Evolutionary conservation across 2,113 vertebrate genomes (phyloP).

Genomic region (Pseudopipra pipra): DNA sequence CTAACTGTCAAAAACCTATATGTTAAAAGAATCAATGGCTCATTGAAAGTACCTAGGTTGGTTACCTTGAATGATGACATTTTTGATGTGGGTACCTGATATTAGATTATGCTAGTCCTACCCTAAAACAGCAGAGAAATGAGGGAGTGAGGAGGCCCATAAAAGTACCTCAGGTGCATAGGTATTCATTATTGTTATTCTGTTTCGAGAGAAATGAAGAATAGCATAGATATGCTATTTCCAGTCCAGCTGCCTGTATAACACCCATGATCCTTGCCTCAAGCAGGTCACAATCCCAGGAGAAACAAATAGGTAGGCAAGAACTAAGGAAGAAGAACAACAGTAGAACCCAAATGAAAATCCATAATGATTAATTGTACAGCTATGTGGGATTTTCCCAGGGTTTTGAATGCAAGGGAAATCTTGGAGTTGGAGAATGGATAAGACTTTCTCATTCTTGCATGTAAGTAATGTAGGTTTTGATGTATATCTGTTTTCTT

Average conservation of each 20-base stretch:
- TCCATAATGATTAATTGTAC: not conserved
- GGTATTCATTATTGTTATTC: not conserved
- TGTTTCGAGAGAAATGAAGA: not conserved
- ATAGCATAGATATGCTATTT: not conserved
- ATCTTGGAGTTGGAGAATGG: not conserved
- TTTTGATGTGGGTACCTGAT: not conserved
- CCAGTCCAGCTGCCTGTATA: not conserved
- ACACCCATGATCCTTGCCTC: not conserved
- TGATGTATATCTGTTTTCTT: not conserved
- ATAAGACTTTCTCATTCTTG: not conserved
- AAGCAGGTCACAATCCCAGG: not conserved
- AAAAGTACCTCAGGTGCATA: not conserved
- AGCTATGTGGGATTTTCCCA: not conserved
- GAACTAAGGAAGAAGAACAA: not conserved
- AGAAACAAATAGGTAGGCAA: not conserved
- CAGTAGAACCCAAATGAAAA: not conserved
- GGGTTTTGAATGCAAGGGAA: not conserved
- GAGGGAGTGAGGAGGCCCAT: not conserved
- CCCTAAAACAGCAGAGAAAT: not conserved
- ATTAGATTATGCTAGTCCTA: not conserved
- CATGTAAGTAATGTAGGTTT: not conserved
- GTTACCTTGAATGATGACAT: not conserved
- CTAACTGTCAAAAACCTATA: not conserved
- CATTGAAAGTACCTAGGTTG: not conserved
- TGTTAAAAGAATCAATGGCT: not conserved